A percentile compares a stretch with the other conserved stretches of the same genome.
Evolutionary conservation across 2,888 invertebrate species (phyloP).

Genomic region (Tinea trinotella): DNA sequence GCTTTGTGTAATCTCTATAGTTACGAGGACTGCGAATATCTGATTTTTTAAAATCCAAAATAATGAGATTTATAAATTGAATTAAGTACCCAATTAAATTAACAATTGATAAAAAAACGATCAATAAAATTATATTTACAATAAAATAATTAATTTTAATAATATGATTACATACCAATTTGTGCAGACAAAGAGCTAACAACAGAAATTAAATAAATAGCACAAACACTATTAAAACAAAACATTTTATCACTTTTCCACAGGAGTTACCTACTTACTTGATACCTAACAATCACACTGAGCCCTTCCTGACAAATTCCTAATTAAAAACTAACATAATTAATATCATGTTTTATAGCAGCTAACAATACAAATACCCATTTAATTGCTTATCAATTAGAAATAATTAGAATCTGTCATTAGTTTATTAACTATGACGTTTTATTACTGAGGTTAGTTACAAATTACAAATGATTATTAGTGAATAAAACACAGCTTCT

Average conservation of each 20-base stretch:
- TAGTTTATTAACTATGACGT: constrained; percentile 4
- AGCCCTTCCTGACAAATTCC: background rate
- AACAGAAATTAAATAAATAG: background rate
- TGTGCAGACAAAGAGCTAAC: background rate
- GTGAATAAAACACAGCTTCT: background rate
- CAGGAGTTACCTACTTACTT: background rate
- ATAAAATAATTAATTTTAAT: no score
- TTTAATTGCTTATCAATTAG: constrained; percentile 8
- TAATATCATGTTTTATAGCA: background rate
- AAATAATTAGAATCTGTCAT: constrained; percentile 1
- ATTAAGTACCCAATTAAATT: no score
- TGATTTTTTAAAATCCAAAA: no score
- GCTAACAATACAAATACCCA: background rate
- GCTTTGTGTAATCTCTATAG: no score
- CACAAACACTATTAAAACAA: background rate
- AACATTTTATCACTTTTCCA: background rate
- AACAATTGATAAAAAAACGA: no score
- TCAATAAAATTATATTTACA: no score
- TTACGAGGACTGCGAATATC: no score
- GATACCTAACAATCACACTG: background rate
- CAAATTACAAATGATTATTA: background rate
- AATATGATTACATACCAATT: background rate
- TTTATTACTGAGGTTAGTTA: background rate
- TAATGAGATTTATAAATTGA: no score
- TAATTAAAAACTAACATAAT: background rate